Evolutionary conservation across 2,888 invertebrate genomes (phyloP).

Genomic region (Lapara coniferarum): DNA sequence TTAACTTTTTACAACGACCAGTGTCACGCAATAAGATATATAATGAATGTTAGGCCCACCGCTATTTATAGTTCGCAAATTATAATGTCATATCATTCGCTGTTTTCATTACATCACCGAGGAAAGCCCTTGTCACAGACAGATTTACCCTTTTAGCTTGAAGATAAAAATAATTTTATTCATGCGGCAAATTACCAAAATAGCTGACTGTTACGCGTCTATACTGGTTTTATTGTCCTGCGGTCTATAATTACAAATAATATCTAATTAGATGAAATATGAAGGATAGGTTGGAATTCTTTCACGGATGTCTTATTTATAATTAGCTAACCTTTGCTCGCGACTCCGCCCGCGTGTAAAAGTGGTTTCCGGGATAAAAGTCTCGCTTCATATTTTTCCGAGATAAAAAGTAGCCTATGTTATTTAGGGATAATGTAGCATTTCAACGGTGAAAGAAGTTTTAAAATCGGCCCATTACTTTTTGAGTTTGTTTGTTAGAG

Average conservation of each 20-base stretch:
- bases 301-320: not conserved
- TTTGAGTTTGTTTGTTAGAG: too few species aligned
- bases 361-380: too few species aligned
- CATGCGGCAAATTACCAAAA: conserved; percentile 3
- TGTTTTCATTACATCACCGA: conserved; percentile 6
- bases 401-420: too few species aligned
- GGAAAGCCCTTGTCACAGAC: not conserved
- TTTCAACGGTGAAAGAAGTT: too few species aligned
- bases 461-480: too few species aligned
- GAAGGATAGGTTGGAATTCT: not conserved
- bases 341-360: too few species aligned
- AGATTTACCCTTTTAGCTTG: conserved; percentile 22
- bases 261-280: not conserved
- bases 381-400: too few species aligned
- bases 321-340: too few species aligned
- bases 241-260: conserved; percentile 2
- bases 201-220: not conserved
- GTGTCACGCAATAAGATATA: too few species aligned
- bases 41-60: not conserved
- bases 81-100: not conserved
- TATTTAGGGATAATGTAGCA: too few species aligned
- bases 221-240: not conserved
- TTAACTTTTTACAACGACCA: too few species aligned
- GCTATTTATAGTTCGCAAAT: not conserved
- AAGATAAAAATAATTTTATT: conserved; percentile 16